Evolutionary conservation across 2,113 vertebrate genomes (phyloP), one percentile per base, ranked within the genome.

Genomic region (Fulica atra): DNA sequence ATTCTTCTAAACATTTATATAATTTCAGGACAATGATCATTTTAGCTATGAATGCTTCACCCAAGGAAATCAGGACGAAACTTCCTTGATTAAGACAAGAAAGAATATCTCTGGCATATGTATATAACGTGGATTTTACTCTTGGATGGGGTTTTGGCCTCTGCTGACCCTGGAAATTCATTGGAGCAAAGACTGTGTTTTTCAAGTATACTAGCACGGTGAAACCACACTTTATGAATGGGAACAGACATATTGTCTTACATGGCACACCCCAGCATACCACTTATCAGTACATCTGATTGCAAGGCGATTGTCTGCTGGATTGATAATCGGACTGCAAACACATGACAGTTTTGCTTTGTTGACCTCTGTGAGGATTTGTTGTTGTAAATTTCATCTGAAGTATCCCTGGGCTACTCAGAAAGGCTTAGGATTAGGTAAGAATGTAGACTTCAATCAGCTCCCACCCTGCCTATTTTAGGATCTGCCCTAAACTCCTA

Each of bases 51-150:
- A 85, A 83, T 59, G 18, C 33, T 26, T 88, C 33, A 42, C 18
- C 54, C 25, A 83, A 85, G 42, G 31, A 86, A 23, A 82, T 53
- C 25, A 38, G 1, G 6, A 77, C 20, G 28, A 72, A 92, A 76
- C 16, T 74, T 79, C 38, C 35, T 61, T 59, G 54, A 82, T 80
- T 88, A 82, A 66, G 60, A 59, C 44, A 90, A 44, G 46, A 86
- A 83, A 31, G 66, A 92, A 80, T 81, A 69, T 79, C 63, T 84
- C 71, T 88, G 79, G 85, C 35, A 60, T 89, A 86, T 44, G 63
- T 82, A 77, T 18, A 19, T 89, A 86, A 89, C 93, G 88, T 82
- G 51, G 40, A 80, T 94, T 95, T 95, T 95, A 70, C 63, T 88
- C 79, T 86, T 93, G 84, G 25, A 60, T 89, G 29, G 10, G 0